A percentile compares a stretch with the other conserved stretches of the same genome.
Conservation (phyloP, 2,888 invertebrate species). For the Sabellastarte sp. region DNA sequence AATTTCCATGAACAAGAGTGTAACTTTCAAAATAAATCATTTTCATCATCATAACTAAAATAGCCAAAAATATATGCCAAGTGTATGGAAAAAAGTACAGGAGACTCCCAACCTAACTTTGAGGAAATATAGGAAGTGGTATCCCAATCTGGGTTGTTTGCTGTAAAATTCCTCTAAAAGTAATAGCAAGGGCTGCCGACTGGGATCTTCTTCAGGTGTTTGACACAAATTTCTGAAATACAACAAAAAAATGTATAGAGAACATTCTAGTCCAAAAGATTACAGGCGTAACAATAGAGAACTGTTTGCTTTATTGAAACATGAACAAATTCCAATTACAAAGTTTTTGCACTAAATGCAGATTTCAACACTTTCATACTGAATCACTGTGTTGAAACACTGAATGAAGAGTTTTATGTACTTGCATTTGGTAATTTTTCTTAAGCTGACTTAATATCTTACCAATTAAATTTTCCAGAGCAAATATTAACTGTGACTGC, state of each 20-base stretch:
- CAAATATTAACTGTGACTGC: too few species aligned
- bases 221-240: constrained; percentile 71
- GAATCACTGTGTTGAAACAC: too few species aligned
- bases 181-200: constrained; percentile 75
- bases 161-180: constrained; percentile 78
- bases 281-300: neutral
- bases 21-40: too few species aligned
- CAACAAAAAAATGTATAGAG: constrained; percentile 2
- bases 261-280: neutral
- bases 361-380: too few species aligned
- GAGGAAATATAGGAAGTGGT: constrained; percentile 83
- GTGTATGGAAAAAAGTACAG: too few species aligned
- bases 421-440: too few species aligned
- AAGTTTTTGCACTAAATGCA: constrained; percentile 18
- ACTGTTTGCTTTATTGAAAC: neutral
- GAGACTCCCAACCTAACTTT: constrained; percentile 69
- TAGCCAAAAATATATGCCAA: too few species aligned
- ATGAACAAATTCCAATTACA: neutral
- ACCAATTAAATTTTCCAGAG: too few species aligned
- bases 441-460: too few species aligned
- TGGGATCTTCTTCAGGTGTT: constrained; percentile 72
- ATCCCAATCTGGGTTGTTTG: constrained; percentile 75
- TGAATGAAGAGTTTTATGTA: too few species aligned
- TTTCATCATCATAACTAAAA: too few species aligned
- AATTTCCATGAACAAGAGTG: too few species aligned